Evolutionary conservation across 1,140 invertebrate species (phyloP).

Genomic region (Saccostrea echinata): DNA sequence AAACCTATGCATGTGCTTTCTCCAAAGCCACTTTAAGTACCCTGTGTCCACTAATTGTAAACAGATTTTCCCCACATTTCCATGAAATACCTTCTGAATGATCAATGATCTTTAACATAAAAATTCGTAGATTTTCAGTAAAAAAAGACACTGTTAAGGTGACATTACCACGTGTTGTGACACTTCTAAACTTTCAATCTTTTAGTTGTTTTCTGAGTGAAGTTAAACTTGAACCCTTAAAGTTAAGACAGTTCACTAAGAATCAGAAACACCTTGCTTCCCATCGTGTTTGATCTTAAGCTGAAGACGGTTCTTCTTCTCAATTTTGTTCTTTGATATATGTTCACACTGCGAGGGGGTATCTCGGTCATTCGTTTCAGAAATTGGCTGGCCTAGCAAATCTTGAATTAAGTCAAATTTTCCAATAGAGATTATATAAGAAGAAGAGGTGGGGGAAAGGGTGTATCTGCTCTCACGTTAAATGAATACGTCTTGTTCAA

Average conservation of each 20-base stretch:
- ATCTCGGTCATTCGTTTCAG: slow-evolving; percentile 28
- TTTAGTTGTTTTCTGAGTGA: not conserved
- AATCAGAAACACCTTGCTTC: slow-evolving; percentile 29
- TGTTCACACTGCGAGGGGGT: slow-evolving; percentile 29
- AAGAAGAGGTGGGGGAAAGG: not conserved
- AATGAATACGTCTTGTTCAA: not conserved
- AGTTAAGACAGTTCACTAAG: slow-evolving; percentile 17
- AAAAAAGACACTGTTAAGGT: not conserved
- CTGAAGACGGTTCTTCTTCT: slow-evolving; percentile 19
- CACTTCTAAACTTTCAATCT: not conserved
- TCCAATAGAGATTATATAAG: slow-evolving; percentile 31
- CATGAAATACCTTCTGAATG: not conserved
- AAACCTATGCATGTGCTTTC: not conserved
- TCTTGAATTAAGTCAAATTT: slow-evolving; percentile 31
- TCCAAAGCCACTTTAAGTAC: slow-evolving; percentile 1
- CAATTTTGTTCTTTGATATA: slow-evolving; percentile 27
- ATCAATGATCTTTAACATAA: not conserved
- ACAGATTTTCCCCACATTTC: not conserved
- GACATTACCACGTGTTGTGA: slow-evolving; percentile 18
- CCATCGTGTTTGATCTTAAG: not conserved
- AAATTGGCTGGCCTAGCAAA: slow-evolving; percentile 3
- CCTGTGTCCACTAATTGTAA: not conserved
- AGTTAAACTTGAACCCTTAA: slow-evolving; percentile 13
- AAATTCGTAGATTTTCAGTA: not conserved
- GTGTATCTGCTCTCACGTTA: not conserved